Base-by-base conservation (phyloP, 2,888 invertebrate species). In the Drosophila nr. fundita region DNA sequence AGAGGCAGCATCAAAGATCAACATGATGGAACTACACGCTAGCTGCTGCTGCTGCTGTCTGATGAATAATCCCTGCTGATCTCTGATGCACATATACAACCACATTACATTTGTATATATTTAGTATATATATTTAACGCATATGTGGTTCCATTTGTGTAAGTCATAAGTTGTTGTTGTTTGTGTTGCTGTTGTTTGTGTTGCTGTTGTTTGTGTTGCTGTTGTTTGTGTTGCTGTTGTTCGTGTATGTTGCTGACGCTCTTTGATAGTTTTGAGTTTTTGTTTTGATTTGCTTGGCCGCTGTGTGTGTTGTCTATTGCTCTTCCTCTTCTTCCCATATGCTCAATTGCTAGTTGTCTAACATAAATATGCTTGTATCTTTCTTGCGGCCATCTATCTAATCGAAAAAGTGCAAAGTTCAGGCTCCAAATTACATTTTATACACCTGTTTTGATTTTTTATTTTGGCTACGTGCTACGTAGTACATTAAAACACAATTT, bases 31-130 rank as follows among this genome's bases (percentile, higher is more conserved):
- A 75, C 68, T 58, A 69, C 59, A 66, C 66, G 66, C 54, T 70
- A 50, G 58, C 45, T 49, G 78, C 32, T 54, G 27, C 11, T n/a
- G n/a, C 18, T 27, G 7, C 18, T 55, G 38, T 36, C 54, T 67
- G 89, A 89, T 89, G 90, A 89, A 89, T 85, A 85, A 89, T 86
- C 77, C 87, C 70, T 76, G 73, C 70, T 70, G 85, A 87, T 85
- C 85, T 78, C 50, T 63, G 48, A 34, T 65, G 68, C 70, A 72
- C 57, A 66, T 48, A 65, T 57, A 40, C 50, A 57, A 64, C 42
- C 32, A 36, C n/a, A 32, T 68, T 54, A 61, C 10, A 50, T 29
- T 2, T 66, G n/a, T 73, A 48, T 61, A 40, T 60, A 55, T 55
- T 15, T 34, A 45, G n/a, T 42, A 36, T 45, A 36, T 45, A 36